Base-by-base conservation (phyloP, 2,797 vertebrate species). In the Mormyrops attenuatus region DNA sequence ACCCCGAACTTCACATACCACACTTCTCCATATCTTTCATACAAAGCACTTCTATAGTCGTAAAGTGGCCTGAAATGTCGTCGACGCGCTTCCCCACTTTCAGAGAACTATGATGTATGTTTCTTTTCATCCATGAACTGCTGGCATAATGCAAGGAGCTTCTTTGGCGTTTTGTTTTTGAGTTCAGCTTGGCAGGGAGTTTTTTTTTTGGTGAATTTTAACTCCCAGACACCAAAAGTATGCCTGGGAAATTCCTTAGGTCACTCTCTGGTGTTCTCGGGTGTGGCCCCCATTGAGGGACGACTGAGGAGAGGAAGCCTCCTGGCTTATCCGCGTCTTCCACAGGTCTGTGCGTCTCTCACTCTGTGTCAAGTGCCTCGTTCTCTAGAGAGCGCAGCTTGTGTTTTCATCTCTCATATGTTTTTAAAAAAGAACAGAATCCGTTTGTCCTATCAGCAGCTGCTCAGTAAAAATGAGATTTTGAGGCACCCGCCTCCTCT, bases 81-180 rank as follows among this genome's bases (percentile, higher is more conserved):
- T 30, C 22, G 50, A 17, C 38, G 30, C 1, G 80, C 80, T 50
- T 11, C 60, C 20, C 9, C 38, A 5, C 13, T 63, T 85, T 66
- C 38, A 85, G 84, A 85, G 88, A 26, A 66, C 50, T 20, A n/a
- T 38, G 49, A 20, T 63, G 11, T 47, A 84, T 44, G 82, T 63
- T 63, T 63, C 77, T 85, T 49, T 85, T 63, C 55, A 89, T 85
- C 30, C 41, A 50, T 66, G 44, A 57, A 85, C 44, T n/a, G 22
- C 44, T 89, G 66, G 80, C 88, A 85, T 85, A 50, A 63, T 66
- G 49, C 60, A 63, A 63, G 26, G 34, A 38, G 53, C 88, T 34
- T 85, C 30, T 47, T 11, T 17, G 80, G n/a, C 0, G n/a, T 41
- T 88, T 17, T 47, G 57, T 15, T 50, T 63, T 63, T n/a, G 44